Evolutionary conservation across 1,140 invertebrate species (phyloP).

Genomic region (Drosophila micromelanica): DNA sequence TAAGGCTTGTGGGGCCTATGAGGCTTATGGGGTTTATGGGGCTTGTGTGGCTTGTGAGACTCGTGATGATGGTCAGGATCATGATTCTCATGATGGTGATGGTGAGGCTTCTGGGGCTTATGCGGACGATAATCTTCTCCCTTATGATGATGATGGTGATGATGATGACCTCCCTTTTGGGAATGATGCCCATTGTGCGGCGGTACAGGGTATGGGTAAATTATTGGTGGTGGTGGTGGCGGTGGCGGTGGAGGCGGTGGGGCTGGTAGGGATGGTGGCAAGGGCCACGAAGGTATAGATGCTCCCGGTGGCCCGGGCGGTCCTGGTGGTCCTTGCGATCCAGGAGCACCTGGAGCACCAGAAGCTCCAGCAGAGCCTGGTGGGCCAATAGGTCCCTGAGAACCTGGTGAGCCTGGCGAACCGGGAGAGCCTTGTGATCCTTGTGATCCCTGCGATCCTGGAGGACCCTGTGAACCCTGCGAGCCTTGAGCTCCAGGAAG

Average conservation of each 20-base stretch:
- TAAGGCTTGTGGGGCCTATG: background rate
- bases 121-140: background rate
- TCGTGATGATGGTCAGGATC: background rate
- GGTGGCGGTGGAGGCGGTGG: background rate
- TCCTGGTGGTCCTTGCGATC: conserved; percentile 24
- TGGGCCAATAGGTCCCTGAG: conserved; percentile 28
- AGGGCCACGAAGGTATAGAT: background rate
- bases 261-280: background rate
- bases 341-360: conserved; percentile 18
- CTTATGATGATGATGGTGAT: conserved; percentile 8
- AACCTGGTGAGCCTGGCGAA: conserved; percentile 22
- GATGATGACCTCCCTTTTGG: conserved; percentile 8
- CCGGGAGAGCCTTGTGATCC: conserved; percentile 30
- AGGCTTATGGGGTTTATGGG: background rate
- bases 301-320: conserved; percentile 13
- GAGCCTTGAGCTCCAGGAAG: conserved; percentile 19
- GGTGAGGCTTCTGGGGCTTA: background rate
- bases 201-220: conserved; percentile 5
- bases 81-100: background rate
- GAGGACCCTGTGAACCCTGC: conserved; percentile 26
- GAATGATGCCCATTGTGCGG: conserved; percentile 10
- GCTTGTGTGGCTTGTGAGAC: background rate
- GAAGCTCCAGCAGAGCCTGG: conserved; percentile 22
- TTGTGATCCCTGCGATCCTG: conserved; percentile 30
- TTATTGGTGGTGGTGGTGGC: conserved; percentile 15